phyloP scores from a whole-genome alignment of 2,888 invertebrate genomes.

The Diloba caeruleocephala region DNA sequence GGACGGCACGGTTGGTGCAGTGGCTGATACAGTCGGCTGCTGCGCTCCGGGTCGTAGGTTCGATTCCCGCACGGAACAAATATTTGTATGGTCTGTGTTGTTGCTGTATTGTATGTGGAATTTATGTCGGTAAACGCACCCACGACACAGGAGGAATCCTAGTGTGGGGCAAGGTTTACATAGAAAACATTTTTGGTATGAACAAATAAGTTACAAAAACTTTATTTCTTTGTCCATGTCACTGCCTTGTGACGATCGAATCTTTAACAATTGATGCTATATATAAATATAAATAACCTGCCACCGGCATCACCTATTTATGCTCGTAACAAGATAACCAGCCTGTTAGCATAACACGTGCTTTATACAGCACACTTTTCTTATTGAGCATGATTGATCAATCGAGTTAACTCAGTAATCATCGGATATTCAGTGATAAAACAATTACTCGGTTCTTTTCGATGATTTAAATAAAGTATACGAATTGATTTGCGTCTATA shows the following conservation, averaged over 20 bases:
- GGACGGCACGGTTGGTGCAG: no score
- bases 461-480: slow-evolving; percentile 4
- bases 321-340: slow-evolving; percentile 47
- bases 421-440: slow-evolving; percentile 17
- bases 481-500: slow-evolving; percentile 6
- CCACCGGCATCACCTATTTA: slow-evolving; percentile 38
- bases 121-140: no score
- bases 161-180: no score
- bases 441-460: slow-evolving; percentile 19
- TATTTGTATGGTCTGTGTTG: no score
- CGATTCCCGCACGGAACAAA: no score
- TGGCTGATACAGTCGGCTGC: no score
- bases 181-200: no score
- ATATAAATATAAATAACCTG: slow-evolving; percentile 27
- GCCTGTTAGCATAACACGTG: slow-evolving; percentile 38
- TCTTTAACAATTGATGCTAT: slow-evolving; percentile 28
- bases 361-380: slow-evolving; percentile 33
- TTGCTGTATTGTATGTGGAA: no score
- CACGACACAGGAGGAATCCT: no score
- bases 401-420: slow-evolving; percentile 25
- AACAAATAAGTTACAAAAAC: no score
- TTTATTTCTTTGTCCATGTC: no score
- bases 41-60: no score
- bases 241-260: background rate
- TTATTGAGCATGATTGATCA: slow-evolving; percentile 47